phyloP scores from a whole-genome alignment of 2,113 vertebrate species.

The Oreochromis niloticus region DNA sequence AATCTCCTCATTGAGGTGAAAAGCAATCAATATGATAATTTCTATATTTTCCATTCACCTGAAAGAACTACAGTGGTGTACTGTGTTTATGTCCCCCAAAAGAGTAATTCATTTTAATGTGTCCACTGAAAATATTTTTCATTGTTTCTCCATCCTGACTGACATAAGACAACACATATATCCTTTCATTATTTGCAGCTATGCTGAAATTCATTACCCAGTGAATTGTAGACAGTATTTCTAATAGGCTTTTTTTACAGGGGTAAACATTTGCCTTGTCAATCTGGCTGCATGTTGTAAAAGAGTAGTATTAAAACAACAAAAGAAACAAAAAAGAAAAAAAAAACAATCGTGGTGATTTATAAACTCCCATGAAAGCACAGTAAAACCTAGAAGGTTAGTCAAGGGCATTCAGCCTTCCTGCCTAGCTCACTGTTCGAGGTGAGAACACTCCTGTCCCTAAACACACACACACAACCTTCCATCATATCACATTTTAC shows the following conservation, averaged over 20 bases:
- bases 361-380: constrained; percentile 67
- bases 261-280: constrained; percentile 51
- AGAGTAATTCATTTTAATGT: constrained; percentile 59
- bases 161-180: constrained; percentile 47
- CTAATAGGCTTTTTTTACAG: constrained; percentile 54
- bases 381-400: constrained; percentile 69
- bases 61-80: constrained; percentile 19
- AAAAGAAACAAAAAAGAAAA: not conserved
- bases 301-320: constrained; percentile 19
- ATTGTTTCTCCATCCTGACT: constrained; percentile 51
- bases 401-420: constrained; percentile 63
- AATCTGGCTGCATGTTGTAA: constrained; percentile 49
- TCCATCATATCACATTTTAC: constrained; percentile 51
- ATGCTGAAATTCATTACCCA: constrained; percentile 27
- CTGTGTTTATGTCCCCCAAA: constrained; percentile 40
- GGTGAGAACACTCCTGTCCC: constrained; percentile 52
- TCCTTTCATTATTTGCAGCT: constrained; percentile 38
- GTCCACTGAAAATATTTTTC: constrained; percentile 41
- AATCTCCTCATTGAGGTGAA: constrained; percentile 46
- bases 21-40: constrained; percentile 73
- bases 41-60: constrained; percentile 56
- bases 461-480: constrained; percentile 3
- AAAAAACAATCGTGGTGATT: constrained; percentile 60
- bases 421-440: constrained; percentile 45
- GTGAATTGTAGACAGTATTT: constrained; percentile 32